Evolutionary conservation across 2,888 invertebrate genomes (phyloP).

Genomic region (Crioceris asparagi): DNA sequence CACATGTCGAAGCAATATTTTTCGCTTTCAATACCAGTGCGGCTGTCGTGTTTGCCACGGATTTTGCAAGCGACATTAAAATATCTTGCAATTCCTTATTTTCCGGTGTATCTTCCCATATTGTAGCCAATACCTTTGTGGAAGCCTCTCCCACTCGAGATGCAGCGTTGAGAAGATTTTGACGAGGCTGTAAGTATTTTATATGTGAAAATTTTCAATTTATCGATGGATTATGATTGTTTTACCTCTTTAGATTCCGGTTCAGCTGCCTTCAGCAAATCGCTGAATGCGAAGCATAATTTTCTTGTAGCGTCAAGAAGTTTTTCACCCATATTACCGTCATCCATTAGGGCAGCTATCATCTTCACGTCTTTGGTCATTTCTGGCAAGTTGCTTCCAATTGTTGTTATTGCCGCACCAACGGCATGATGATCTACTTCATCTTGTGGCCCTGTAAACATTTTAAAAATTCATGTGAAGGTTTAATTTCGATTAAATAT

Average conservation of each 20-base stretch:
- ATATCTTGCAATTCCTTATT: constrained; percentile 79
- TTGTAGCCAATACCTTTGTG: constrained; percentile 83
- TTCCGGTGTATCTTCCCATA: constrained; percentile 82
- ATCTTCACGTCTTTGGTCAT: constrained; percentile 90
- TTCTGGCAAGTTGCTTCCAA: constrained; percentile 91
- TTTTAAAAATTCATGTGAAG: too few species aligned
- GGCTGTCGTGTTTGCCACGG: constrained; percentile 96
- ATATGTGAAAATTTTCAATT: too few species aligned
- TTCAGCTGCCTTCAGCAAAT: constrained; percentile 89
- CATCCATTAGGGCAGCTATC: constrained; percentile 92
- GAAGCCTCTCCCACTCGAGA: constrained; percentile 95
- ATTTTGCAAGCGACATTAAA: constrained; percentile 87
- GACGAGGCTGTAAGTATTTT: constrained; percentile 53
- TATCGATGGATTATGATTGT: too few species aligned
- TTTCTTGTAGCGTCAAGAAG: constrained; percentile 86
- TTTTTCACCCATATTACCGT: constrained; percentile 68
- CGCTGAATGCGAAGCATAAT: constrained; percentile 88
- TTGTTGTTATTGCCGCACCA: constrained; percentile 94
- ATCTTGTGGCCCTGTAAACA: constrained; percentile 53
- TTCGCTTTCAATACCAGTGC: constrained; percentile 93
- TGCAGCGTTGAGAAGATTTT: constrained; percentile 88
- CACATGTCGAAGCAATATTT: constrained; percentile 85
- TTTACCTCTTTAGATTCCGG: constrained; percentile 75
- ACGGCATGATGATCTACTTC: constrained; percentile 94
- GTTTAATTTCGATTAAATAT: too few species aligned